phyloP scores from a whole-genome alignment of 2,888 invertebrate species.

The Drosophila nr. perissopoda region DNA sequence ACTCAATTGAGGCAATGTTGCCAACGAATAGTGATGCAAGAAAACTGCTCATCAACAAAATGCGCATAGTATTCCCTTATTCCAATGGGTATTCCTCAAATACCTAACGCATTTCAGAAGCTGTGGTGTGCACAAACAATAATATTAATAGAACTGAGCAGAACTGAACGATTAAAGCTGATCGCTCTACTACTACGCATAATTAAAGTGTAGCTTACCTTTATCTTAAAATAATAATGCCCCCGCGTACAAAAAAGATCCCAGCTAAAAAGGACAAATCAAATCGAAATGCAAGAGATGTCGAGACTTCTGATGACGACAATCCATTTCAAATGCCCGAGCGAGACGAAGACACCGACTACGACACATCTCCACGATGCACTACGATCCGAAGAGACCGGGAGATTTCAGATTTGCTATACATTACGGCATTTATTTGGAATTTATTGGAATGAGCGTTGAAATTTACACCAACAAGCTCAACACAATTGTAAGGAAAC shows the following conservation, averaged over 20 bases:
- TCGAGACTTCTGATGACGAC: conserved; percentile 3
- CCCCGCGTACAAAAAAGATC: neutral
- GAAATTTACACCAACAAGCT: conserved; percentile 83
- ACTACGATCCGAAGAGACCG: too few relatives aligned
- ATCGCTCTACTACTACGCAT: neutral
- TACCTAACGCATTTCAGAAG: conserved; percentile 55
- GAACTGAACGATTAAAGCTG: neutral
- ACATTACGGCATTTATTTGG: conserved; percentile 93
- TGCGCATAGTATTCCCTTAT: conserved; percentile 39
- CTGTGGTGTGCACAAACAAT: conserved; percentile 19
- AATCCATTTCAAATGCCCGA: conserved; percentile 41
- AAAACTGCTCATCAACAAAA: conserved; percentile 62
- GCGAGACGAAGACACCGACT: conserved; percentile 47
- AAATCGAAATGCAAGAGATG: neutral
- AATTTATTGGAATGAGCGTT: conserved; percentile 76
- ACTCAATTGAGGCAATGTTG: conserved; percentile 59
- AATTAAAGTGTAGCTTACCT: neutral
- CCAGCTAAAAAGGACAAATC: neutral
- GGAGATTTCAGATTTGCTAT: conserved; percentile 84
- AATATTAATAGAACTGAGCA: neutral
- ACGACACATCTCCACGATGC: too few relatives aligned
- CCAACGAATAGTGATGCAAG: conserved; percentile 62
- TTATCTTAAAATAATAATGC: conserved; percentile 14
- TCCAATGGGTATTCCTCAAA: conserved; percentile 5
- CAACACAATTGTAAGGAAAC: neutral